Conservation (phyloP, 2,888 invertebrate genomes). For the Coleophora deauratella region DNA sequence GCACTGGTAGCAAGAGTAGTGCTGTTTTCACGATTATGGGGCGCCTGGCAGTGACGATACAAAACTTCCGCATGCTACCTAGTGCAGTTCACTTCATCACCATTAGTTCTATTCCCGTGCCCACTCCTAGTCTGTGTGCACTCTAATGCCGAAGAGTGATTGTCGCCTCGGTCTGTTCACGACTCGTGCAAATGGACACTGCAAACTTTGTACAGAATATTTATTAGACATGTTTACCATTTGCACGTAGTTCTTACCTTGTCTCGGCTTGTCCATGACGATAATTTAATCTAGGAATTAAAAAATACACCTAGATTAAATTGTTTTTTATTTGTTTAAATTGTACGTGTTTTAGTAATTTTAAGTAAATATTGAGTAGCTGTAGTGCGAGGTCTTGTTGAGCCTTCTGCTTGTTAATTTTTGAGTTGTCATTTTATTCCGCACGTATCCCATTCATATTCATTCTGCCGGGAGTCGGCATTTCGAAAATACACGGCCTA, state of each 20-base stretch:
- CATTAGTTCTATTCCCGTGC: too few relatives aligned
- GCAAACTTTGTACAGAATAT: slow-evolving; percentile 3
- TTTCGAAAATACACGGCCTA: slow-evolving; percentile 41
- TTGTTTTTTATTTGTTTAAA: slow-evolving; percentile 17
- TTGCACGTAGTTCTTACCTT: slow-evolving; percentile 30
- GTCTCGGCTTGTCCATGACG: slow-evolving; percentile 23
- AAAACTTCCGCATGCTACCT: slow-evolving; percentile 42
- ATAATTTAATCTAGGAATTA: slow-evolving; percentile 29
- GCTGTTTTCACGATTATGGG: too few relatives aligned
- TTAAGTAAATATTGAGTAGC: slow-evolving; percentile 54
- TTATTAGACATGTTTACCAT: slow-evolving; percentile 11
- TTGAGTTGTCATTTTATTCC: slow-evolving; percentile 74
- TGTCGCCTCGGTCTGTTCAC: slow-evolving; percentile 43
- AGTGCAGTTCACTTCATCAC: slow-evolving; percentile 34
- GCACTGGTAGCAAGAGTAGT: too few relatives aligned
- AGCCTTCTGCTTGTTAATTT: slow-evolving; percentile 62
- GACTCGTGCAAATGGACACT: slow-evolving; percentile 25
- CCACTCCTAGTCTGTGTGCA: slow-evolving; percentile 62
- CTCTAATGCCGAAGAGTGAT: slow-evolving; percentile 70
- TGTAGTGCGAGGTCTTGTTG: slow-evolving; percentile 61
- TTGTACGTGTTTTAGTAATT: slow-evolving; percentile 33
- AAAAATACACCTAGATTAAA: slow-evolving; percentile 31
- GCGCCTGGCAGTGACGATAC: too few relatives aligned
- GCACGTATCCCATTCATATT: slow-evolving; percentile 76
- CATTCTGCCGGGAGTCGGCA: slow-evolving; percentile 72